Evolutionary conservation across 2,888 invertebrate genomes (phyloP).

Genomic region (Cinara cedri): DNA sequence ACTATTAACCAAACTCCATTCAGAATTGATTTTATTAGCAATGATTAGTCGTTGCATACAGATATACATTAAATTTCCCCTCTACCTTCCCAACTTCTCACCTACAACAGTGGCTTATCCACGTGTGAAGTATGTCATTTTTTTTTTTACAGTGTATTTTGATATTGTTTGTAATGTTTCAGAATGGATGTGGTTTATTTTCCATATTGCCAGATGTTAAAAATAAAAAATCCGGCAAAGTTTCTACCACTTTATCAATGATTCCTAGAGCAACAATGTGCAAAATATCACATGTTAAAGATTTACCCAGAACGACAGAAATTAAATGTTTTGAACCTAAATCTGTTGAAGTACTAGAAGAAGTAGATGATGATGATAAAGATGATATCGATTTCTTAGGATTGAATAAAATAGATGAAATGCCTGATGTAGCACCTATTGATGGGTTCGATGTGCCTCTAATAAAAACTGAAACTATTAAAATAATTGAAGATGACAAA

Average conservation of each 20-base stretch:
- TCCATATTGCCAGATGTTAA: slow-evolving; percentile 75
- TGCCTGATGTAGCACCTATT: slow-evolving; percentile 33
- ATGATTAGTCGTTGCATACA: too few relatives aligned
- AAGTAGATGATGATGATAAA: slow-evolving; percentile 63
- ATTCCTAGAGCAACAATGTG: slow-evolving; percentile 58
- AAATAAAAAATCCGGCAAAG: slow-evolving; percentile 62
- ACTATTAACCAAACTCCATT: too few relatives aligned
- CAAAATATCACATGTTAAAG: not conserved
- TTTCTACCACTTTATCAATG: slow-evolving; percentile 59
- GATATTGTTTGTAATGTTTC: slow-evolving; percentile 61
- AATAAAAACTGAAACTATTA: slow-evolving; percentile 11
- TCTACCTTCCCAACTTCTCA: too few relatives aligned
- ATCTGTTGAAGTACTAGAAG: slow-evolving; percentile 60
- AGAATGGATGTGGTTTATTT: slow-evolving; percentile 73
- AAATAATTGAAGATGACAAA: slow-evolving; percentile 20
- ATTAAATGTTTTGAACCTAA: slow-evolving; percentile 22
- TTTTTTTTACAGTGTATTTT: not conserved
- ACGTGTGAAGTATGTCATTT: too few relatives aligned
- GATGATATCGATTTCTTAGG: slow-evolving; percentile 63
- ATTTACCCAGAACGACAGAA: not conserved
- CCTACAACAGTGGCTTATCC: too few relatives aligned
- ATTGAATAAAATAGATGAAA: slow-evolving; percentile 60
- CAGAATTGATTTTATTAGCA: too few relatives aligned
- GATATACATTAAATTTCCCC: too few relatives aligned
- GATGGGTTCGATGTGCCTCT: slow-evolving; percentile 48